Evolutionary conservation across 2,888 invertebrate species (phyloP), one percentile per base, ranked within the genome.

Genomic region (Rhaphigaster nebulosa): DNA sequence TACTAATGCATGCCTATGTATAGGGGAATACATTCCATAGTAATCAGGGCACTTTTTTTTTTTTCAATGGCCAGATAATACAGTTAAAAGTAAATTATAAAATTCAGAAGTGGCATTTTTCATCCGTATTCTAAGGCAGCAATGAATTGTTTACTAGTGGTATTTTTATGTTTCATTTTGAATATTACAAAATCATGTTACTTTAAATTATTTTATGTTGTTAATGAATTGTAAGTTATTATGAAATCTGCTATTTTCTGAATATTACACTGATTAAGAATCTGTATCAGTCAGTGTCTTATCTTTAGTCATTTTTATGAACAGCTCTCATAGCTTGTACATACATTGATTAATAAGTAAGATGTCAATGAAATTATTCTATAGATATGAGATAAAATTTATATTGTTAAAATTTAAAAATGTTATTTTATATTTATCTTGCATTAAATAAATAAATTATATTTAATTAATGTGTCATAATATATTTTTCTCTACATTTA

Each of bases 1-100:
- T 84, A 99, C 99, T 6, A 99, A 99, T 95, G 98, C 98, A 45
- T 96, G 97, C 91, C 94, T 98, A 76, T 97, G 98, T 94, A 94
- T 96, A 90, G 91, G 87, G 92, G 65, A 92, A 90, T 91, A 90
- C 60, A 76, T 90, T 26, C 50, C 90, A 8, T 80, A 91, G 45
- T 50, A 45, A 88, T 45, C 70, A 38, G 38, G 20, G 20, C 12
- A 38, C 20, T 12, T 65, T 60, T 10, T 10, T 45, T 45, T 6
- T n/a, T 15, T 60, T 60, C 12, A 60, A 2, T 60, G 3, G 3
- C 2, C 65, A 15, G 29, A 34, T 29, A 65, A 1, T 60, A n/a
- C 20, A n/a, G n/a, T n/a, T n/a, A n/a, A n/a, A n/a, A n/a, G n/a
- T n/a, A n/a, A n/a, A n/a, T n/a, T n/a, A n/a, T n/a, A n/a, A n/a